A percentile compares a stretch with the other conserved stretches of the same genome.
These are phyloP conservation scores for Apocrypta bakeri DNA, from an alignment of 1,140 invertebrate species.

Conservation along the genomic window DNA sequence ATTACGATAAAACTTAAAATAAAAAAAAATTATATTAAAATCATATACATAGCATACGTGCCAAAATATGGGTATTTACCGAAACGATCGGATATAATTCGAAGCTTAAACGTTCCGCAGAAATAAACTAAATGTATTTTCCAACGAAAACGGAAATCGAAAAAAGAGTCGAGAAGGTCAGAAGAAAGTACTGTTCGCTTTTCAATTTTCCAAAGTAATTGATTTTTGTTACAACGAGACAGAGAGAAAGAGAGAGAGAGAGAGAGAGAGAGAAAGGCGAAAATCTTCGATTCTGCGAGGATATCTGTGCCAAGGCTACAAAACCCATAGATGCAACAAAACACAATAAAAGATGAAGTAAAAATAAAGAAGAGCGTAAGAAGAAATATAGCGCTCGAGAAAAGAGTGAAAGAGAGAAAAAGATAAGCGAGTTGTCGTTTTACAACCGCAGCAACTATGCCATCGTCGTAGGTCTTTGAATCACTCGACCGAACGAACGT, in stretches of 20 bases:
- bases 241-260: no score
- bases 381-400: background rate
- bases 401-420: constrained; percentile 40
- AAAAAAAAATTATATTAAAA: no score
- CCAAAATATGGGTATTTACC: no score
- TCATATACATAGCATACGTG: no score
- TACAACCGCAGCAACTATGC: constrained; percentile 52
- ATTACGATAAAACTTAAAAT: no score
- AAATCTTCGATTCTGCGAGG: constrained; percentile 52
- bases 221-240: constrained; percentile 57
- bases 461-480: constrained; percentile 53
- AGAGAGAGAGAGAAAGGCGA: constrained; percentile 47
- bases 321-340: constrained; percentile 30
- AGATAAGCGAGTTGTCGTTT: constrained; percentile 40
- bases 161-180: no score
- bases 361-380: background rate
- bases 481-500: constrained; percentile 54
- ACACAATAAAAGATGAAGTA: constrained; percentile 51
- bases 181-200: background rate
- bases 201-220: constrained; percentile 47
- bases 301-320: constrained; percentile 50
- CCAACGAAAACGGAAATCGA: no score
- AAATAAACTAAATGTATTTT: no score
- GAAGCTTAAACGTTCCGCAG: no score
- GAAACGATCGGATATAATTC: no score